Evolutionary conservation across 2,888 invertebrate species (phyloP).

Genomic region (Coenonympha glycerion): DNA sequence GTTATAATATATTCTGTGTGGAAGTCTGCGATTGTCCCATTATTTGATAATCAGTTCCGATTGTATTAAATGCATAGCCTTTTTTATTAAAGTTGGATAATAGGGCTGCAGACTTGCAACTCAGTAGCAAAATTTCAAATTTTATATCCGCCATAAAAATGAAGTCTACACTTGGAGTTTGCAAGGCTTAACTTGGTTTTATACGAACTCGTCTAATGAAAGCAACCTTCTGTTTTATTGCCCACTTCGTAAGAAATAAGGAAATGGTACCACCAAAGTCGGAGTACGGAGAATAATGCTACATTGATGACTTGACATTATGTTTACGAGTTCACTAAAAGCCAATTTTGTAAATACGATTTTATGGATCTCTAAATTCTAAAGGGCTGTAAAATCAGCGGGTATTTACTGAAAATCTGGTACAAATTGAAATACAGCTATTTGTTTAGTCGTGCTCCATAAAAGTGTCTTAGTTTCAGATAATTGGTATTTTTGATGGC

Average conservation of each 20-base stretch:
- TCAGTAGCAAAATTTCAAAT: conserved; percentile 60
- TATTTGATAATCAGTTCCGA: too few species aligned
- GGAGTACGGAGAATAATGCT: conserved; percentile 9
- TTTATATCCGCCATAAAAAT: conserved; percentile 64
- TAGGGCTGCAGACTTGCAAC: conserved; percentile 7
- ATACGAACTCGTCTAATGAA: conserved; percentile 59
- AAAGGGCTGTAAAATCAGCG: not conserved
- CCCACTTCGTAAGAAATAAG: conserved; percentile 44
- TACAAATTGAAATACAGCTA: not conserved
- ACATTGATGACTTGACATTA: conserved; percentile 12
- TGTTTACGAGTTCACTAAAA: conserved; percentile 10
- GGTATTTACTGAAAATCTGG: not conserved
- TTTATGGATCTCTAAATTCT: conserved; percentile 1
- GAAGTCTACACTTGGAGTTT: conserved; percentile 56
- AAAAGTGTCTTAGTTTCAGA: not conserved
- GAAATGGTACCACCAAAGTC: conserved; percentile 14
- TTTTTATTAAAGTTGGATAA: not conserved
- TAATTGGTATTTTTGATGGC: too few species aligned
- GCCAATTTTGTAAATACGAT: conserved; percentile 5
- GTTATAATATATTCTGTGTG: too few species aligned
- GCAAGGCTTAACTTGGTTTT: conserved; percentile 54
- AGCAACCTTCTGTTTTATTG: conserved; percentile 65
- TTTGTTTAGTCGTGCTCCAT: not conserved
- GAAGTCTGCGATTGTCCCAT: too few species aligned
- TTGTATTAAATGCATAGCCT: not conserved